These are phyloP conservation scores for Drosophila nigricruria DNA, from an alignment of 2,888 invertebrate genomes.

Conservation along the genomic window DNA sequence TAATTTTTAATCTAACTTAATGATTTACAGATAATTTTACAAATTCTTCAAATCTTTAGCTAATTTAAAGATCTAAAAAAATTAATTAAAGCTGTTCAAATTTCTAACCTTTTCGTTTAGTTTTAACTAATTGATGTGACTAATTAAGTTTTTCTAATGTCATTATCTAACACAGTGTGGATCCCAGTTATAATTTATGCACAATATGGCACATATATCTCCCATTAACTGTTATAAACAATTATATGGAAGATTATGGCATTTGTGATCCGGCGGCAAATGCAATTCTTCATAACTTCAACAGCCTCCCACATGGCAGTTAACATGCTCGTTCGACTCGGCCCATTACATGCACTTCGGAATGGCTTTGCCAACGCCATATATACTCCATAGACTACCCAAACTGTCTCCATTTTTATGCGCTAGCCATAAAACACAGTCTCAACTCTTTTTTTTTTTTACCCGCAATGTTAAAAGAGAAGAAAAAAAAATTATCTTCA, in stretches of 20 bases:
- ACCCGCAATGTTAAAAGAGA: conserved; percentile 5
- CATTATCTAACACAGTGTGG: conserved; percentile 23
- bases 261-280: background rate
- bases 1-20: background rate
- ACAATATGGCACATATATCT: background rate
- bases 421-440: conserved; percentile 49
- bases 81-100: background rate
- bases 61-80: background rate
- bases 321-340: conserved; percentile 49
- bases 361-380: conserved; percentile 63
- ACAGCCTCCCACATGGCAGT: conserved; percentile 51
- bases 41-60: background rate
- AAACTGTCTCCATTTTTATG: conserved; percentile 51
- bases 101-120: background rate
- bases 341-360: conserved; percentile 60
- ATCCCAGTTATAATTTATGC: conserved; percentile 13
- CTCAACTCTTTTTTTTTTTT: conserved; percentile 40
- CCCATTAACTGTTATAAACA: conserved; percentile 13
- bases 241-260: conserved; percentile 17
- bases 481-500: conserved; percentile 32
- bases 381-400: conserved; percentile 28
- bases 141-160: conserved; percentile 8
- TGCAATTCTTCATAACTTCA: conserved; percentile 32
- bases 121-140: conserved; percentile 14
- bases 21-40: background rate